A percentile compares a stretch with the other conserved stretches of the same genome.
Evolutionary conservation across 2,113 vertebrate species (phyloP).

Genomic region (Calyptommatus sinebrachiatus): DNA sequence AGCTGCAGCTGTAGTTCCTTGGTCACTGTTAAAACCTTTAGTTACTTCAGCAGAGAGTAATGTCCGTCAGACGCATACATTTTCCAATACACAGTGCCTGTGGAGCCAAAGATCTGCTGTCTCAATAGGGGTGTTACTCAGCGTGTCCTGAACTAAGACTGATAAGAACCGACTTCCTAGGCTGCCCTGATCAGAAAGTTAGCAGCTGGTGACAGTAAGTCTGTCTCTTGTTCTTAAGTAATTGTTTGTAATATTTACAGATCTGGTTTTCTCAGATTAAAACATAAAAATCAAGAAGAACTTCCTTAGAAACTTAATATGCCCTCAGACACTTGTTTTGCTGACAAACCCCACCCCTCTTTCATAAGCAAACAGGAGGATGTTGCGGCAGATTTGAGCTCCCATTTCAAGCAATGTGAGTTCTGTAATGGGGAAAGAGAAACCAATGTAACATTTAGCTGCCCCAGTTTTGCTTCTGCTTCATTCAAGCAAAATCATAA

Average conservation of each 20-base stretch:
- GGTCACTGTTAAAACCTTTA: conserved; percentile 28
- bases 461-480: background rate
- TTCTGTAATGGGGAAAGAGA: background rate
- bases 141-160: conserved; percentile 58
- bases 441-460: background rate
- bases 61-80: conserved; percentile 20
- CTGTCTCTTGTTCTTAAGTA: conserved; percentile 61
- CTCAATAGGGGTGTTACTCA: conserved; percentile 56
- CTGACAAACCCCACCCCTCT: background rate
- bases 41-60: conserved; percentile 33
- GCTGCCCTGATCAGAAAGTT: conserved; percentile 62
- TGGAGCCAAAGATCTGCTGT: conserved; percentile 56
- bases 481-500: conserved; percentile 25
- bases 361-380: conserved; percentile 12
- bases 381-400: conserved; percentile 30
- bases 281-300: conserved; percentile 40
- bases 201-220: conserved; percentile 60
- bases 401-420: background rate
- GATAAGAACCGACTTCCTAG: conserved; percentile 62
- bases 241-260: conserved; percentile 62
- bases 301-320: conserved; percentile 30
- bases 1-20: background rate
- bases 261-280: conserved; percentile 52
- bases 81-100: conserved; percentile 47
- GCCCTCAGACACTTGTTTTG: background rate